phyloP scores from a whole-genome alignment of 2,113 vertebrate species.

The Austrofundulus limnaeus region DNA sequence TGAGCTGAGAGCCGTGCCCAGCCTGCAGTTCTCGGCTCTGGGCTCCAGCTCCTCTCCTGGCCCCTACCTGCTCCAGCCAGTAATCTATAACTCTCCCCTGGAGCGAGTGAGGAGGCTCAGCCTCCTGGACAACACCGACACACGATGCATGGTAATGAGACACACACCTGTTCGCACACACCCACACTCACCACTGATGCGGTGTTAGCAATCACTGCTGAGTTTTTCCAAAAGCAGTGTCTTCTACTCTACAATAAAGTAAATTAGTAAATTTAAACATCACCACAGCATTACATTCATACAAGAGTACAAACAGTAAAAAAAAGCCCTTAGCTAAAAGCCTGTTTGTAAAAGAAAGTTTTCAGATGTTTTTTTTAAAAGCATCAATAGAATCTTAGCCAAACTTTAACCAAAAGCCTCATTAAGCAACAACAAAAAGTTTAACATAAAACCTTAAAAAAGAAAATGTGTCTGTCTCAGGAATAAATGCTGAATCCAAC shows the following conservation, averaged over 20 bases:
- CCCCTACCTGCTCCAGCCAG: constrained; percentile 62
- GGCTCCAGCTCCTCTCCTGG: constrained; percentile 58
- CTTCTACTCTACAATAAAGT: constrained; percentile 3
- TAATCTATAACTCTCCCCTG: constrained; percentile 77
- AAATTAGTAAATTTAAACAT: not conserved
- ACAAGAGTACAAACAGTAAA: too few relatives aligned
- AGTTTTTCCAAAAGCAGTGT: constrained; percentile 27
- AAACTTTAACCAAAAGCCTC: too few relatives aligned
- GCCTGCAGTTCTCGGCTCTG: constrained; percentile 60
- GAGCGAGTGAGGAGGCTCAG: constrained; percentile 64
- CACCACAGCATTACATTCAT: not conserved
- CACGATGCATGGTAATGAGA: constrained; percentile 74
- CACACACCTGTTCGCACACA: constrained; percentile 61
- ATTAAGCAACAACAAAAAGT: too few relatives aligned
- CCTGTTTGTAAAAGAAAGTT: too few relatives aligned
- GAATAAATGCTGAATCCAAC: too few relatives aligned
- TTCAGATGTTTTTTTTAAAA: too few relatives aligned
- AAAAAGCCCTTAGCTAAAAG: too few relatives aligned
- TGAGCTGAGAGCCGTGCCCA: constrained; percentile 72
- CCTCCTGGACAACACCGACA: constrained; percentile 73
- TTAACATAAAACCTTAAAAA: too few relatives aligned
- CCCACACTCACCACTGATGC: constrained; percentile 47
- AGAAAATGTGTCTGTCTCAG: too few relatives aligned
- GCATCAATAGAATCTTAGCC: too few relatives aligned
- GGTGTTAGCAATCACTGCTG: constrained; percentile 37